phyloP scores from a whole-genome alignment of 2,797 vertebrate species.

The Graptemys geographica region DNA sequence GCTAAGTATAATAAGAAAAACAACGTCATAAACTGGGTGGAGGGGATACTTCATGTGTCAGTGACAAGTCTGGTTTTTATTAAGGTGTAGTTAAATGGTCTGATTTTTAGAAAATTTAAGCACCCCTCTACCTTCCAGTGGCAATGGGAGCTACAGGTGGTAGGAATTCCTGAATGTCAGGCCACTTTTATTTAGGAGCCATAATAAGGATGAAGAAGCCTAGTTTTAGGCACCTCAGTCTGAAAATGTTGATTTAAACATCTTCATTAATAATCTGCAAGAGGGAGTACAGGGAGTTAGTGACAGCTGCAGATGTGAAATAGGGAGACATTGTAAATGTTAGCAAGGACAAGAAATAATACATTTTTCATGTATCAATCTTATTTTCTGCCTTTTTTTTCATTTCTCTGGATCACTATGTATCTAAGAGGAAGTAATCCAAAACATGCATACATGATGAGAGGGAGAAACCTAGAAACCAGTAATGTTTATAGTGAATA shows the following conservation, averaged over 20 bases:
- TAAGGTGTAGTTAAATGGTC: not conserved
- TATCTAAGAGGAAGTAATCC: not conserved
- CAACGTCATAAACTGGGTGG: not conserved
- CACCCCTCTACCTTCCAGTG: not conserved
- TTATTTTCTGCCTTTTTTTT: no score
- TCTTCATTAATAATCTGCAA: not conserved
- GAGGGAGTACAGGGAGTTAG: not conserved
- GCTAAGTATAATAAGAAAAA: not conserved
- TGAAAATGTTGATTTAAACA: not conserved
- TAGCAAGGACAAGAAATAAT: not conserved
- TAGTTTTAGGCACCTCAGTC: not conserved
- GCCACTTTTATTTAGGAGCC: not conserved
- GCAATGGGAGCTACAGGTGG: not conserved
- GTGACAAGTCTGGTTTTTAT: not conserved
- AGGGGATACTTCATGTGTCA: no score
- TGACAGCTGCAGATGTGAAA: not conserved
- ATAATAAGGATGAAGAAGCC: not conserved
- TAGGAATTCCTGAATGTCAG: not conserved
- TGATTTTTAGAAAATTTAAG: not conserved
- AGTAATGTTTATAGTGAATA: accelerated
- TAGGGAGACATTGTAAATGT: not conserved
- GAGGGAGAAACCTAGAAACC: not conserved
- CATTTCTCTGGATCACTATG: not conserved
- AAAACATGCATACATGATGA: not conserved
- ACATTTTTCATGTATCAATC: no score